These are phyloP conservation scores for Halocynthia roretzi DNA, from an alignment of 23 tunicate genomes.

Conservation along the genomic window DNA sequence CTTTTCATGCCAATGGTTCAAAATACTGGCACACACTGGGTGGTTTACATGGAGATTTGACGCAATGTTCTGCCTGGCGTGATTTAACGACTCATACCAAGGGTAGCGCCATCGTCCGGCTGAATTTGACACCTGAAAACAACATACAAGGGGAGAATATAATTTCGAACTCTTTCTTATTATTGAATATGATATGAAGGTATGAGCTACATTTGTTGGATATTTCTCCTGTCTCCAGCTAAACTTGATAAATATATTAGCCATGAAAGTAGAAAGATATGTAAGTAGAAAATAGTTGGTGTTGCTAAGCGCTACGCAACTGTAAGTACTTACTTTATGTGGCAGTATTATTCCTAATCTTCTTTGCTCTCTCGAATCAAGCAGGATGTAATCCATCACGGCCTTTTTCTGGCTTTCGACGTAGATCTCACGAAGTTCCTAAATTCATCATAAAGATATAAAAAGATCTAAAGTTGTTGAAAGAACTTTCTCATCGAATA, in stretches of 20 bases:
- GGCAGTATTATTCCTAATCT: slow-evolving; percentile 43
- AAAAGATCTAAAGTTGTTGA: not conserved
- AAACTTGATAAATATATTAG: not conserved
- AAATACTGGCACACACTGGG: slow-evolving; percentile 45
- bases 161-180: not conserved
- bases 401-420: slow-evolving; percentile 66
- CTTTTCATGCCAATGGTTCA: slow-evolving; percentile 44
- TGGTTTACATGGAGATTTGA: slow-evolving; percentile 50
- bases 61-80: slow-evolving; percentile 24
- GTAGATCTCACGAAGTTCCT: slow-evolving; percentile 45
- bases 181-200: too few relatives aligned
- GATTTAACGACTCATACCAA: slow-evolving; percentile 73
- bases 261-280: not conserved
- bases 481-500: too few relatives aligned
- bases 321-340: slow-evolving; percentile 21
- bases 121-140: slow-evolving; percentile 34
- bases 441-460: not conserved
- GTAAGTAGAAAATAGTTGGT: not conserved
- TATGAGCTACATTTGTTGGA: too few relatives aligned
- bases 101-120: slow-evolving; percentile 86
- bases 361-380: slow-evolving; percentile 56
- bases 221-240: too few relatives aligned
- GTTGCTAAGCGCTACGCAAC: not conserved
- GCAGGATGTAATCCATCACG: slow-evolving; percentile 67
- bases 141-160: not conserved